Evolutionary conservation across 1,140 invertebrate genomes (phyloP), one percentile per base, ranked within the genome.

Genomic region (Brachionus angularis): DNA sequence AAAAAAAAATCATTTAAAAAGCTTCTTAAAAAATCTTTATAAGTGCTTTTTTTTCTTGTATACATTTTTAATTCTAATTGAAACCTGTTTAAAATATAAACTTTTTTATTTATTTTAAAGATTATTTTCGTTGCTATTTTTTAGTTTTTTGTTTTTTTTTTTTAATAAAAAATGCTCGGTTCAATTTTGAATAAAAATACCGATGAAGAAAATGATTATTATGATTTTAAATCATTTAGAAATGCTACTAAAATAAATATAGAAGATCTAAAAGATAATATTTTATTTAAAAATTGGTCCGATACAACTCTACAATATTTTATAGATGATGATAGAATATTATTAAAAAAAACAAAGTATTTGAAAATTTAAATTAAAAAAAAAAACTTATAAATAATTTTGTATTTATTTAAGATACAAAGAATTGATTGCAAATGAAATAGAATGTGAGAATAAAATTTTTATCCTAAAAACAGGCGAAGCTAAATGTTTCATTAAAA

Each of bases 271-370:
- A 67, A 67, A 31, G 47, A 46, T 23, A 33, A 18, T 34, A n/a
- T 67, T 18, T 67, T 67, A 36, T 67, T 67, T 25, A 67, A 47
- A 47, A 50, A 50, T 36, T 67, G 62, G 62, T 33, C 25, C 14
- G 1, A 8, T 7, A 50, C 46, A 34, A 33, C 29, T n/a, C 16
- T 67, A 2, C 33, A 29, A 23, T 10, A 23, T 29, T 67, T 67
- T 14, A 47, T 67, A 1, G 62, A 67, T 23, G 62, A 67, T 23
- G 36, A 47, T 14, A 18, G 42, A 12, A n/a, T 67, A 16, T 31
- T 47, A 3, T 33, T 67, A 1, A 67, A 67, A 67, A 46, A 67
- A 47, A 29, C n/a, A n/a, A 67, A 67, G 62, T 67, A 67, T 10
- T 18, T 44, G 36, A 29, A n/a, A n/a, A n/a, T n/a, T n/a, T n/a